A percentile compares a stretch with the other conserved stretches of the same genome.
Conservation (phyloP, 2,888 invertebrate genomes). For the Dynastes hyllus region DNA sequence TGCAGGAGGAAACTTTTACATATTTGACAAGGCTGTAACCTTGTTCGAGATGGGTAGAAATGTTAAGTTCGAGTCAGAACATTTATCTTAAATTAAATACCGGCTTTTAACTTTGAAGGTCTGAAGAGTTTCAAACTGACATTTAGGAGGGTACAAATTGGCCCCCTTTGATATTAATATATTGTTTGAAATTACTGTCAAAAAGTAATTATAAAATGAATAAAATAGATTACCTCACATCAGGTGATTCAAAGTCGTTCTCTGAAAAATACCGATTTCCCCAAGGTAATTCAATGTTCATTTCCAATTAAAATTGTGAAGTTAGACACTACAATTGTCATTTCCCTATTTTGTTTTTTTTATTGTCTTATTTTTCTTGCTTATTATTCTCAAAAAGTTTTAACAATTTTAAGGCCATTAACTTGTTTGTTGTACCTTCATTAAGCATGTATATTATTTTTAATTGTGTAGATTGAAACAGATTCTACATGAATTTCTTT, state of each 20-base stretch:
- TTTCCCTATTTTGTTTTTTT: background rate
- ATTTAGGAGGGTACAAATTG: background rate
- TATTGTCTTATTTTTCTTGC: background rate
- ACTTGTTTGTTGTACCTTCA: too few species aligned
- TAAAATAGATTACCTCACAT: background rate
- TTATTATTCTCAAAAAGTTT: background rate
- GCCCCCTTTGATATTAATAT: too few species aligned
- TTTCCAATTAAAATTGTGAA: too few species aligned
- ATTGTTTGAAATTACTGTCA: background rate
- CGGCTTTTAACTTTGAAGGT: background rate
- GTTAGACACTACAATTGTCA: too few species aligned
- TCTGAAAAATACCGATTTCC: background rate
- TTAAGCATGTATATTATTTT: too few species aligned
- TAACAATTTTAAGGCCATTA: too few species aligned
- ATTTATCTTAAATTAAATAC: slow-evolving; percentile 16
- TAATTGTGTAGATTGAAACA: too few species aligned
- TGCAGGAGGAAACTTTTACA: background rate
- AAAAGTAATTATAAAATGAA: background rate
- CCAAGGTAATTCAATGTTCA: background rate
- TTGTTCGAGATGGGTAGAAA: background rate
- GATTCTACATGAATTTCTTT: too few species aligned
- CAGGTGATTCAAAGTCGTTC: background rate
- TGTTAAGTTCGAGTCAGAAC: slow-evolving; percentile 7
- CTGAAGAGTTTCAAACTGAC: background rate
- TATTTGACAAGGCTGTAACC: background rate